Evolutionary conservation across 2,888 invertebrate species (phyloP), one percentile per base, ranked within the genome.

Genomic region (Euclidia mi): DNA sequence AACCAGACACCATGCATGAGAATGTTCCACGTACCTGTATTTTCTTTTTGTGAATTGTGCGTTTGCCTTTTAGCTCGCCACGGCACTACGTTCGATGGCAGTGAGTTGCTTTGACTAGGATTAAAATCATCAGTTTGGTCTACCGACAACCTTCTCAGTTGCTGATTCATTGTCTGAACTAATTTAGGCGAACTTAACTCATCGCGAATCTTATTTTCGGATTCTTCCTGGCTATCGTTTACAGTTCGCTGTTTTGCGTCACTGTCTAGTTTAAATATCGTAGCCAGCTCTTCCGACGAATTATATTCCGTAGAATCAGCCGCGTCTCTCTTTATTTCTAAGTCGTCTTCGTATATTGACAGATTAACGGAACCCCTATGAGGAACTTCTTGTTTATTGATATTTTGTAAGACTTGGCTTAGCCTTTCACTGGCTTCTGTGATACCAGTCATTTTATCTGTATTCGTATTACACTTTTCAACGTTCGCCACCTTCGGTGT

Each of bases 261-360:
- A 52, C 72, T 78, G 41, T 90, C 89, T 56, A 91, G 71, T 72
- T 96, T 95, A 80, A 96, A 96, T 75, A 96, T 96, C 73, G 95
- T 95, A 18, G 96, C 96, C 69, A 96, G 87, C 80, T 96, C 96
- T 78, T 96, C 96, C 43, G 96, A 95, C 9, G 96, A 96, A 82
- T 96, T 96, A 78, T 96, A 96, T 81, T 96, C 96, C 52, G 95
- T 95, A 12, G 94, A 84, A 81, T 94, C 94, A 52, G 86, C 83
- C 45, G 83, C 73, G 55, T 94, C 92, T 67, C 82, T 92, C 68
- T 88, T 93, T 61, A 84, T 65, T 77, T 91, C 90, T 79, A 91
- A 81, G 70, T 92, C 90, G 48, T 93, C 89, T 84, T 94, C 94
- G 67, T 94, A 92, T 76, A 93, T 90, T 38, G 93, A 94, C 35